Percentiles rank a stretch among this genome's conserved stretches.
Conservation (phyloP, 2,113 vertebrate genomes). For the Peromyscus leucopus region DNA sequence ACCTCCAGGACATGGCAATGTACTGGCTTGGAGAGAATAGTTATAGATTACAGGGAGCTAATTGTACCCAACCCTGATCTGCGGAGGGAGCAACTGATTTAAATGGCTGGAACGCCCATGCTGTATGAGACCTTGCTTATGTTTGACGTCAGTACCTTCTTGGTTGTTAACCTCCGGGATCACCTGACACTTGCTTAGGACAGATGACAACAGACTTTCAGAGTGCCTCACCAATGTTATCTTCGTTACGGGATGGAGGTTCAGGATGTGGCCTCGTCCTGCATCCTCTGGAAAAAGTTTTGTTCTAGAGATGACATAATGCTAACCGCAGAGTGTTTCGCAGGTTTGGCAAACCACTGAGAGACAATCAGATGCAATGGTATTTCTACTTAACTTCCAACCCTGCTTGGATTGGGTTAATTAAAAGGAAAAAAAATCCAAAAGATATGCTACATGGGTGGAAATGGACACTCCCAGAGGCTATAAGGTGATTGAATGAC, state of each 20-base stretch:
- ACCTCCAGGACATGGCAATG: background rate
- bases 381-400: background rate
- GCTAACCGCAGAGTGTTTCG: background rate
- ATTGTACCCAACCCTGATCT: background rate
- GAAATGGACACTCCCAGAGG: background rate
- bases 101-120: rapidly evolving
- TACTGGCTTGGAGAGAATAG: background rate
- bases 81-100: background rate
- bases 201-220: background rate
- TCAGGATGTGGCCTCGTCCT: background rate
- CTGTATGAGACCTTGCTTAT: no score
- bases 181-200: background rate
- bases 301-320: background rate
- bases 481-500: background rate
- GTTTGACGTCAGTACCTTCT: background rate
- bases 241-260: background rate
- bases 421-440: background rate
- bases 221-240: background rate
- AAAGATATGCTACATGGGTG: background rate
- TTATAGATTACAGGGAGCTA: background rate
- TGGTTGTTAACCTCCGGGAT: background rate
- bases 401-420: background rate
- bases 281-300: background rate
- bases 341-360: background rate
- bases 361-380: background rate